Evolutionary conservation across 1,140 invertebrate genomes (phyloP), one percentile per base, ranked within the genome.

Genomic region (Odontomachus brunneus): DNA sequence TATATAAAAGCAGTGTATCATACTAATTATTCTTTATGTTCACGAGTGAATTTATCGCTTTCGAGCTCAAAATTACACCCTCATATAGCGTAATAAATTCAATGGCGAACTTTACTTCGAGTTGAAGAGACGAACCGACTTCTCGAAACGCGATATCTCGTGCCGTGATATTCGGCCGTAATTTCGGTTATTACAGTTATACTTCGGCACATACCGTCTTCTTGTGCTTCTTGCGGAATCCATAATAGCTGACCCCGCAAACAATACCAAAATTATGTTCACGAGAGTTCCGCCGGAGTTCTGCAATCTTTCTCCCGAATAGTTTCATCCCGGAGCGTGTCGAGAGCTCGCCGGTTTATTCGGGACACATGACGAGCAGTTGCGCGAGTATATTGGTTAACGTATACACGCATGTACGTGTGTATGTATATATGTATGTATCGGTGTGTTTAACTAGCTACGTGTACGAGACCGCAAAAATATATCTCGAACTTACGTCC

Each of bases 211-310:
- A 76, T 75, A 51, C 67, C 24, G 73, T 59, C 66, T 26, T 59
- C 66, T 26, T 62, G 87, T 69, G 85, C 89, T 92, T 91, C 91
- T 89, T 90, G 78, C 85, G 86, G 89, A 91, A 93, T 93, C 89
- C 89, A 66, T 91, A 94, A 93, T 92, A 90, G 87, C 88, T 72
- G 86, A 82, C 88, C 82, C 84, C 86, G 88, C 92, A 92, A 93
- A 93, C 92, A 93, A 94, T 93, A 93, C 85, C 92, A 91, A 94
- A 93, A 94, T 94, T 92, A 94, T 93, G 91, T 93, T 93, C 91
- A 93, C 90, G 91, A 93, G 89, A 94, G 92, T 93, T 93, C 74
- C 72, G 86, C 73, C 71, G 69, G 89, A 93, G 91, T 94, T 94
- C 92, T 63, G 89, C 89, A 91, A 93, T 93, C 89, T 92, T 90